Evolutionary conservation across 1,140 invertebrate genomes (phyloP).

Genomic region (Diorhabda carinulata): DNA sequence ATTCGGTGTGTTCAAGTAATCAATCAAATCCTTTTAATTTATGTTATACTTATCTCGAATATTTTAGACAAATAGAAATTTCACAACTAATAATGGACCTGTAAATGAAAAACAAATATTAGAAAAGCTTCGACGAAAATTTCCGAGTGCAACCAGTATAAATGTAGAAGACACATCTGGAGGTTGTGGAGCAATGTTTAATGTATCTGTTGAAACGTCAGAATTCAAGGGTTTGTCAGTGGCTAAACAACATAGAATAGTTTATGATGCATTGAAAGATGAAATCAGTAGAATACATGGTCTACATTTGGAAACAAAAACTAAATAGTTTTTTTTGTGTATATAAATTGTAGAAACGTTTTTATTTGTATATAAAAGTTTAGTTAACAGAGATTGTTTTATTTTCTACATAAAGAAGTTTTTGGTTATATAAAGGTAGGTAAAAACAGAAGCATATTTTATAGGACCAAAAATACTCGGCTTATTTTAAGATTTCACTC

Average conservation of each 20-base stretch:
- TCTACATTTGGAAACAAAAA: constrained; percentile 50
- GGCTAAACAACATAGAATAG: constrained; percentile 76
- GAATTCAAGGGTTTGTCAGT: constrained; percentile 74
- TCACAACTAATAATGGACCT: background rate
- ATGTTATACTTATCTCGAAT: background rate
- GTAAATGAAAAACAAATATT: constrained; percentile 33
- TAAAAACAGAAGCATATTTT: no score
- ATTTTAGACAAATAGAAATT: background rate
- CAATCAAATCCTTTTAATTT: background rate
- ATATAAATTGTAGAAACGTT: no score
- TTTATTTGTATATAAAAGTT: no score
- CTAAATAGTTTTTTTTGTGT: no score
- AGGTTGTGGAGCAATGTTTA: constrained; percentile 87
- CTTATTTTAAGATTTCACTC: no score
- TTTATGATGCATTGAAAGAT: constrained; percentile 71
- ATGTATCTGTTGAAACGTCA: constrained; percentile 68
- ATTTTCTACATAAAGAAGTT: no score
- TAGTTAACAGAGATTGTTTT: no score
- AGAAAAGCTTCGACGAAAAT: constrained; percentile 52
- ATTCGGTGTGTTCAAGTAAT: background rate
- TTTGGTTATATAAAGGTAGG: no score
- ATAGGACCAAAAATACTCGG: no score
- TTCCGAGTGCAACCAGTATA: constrained; percentile 64
- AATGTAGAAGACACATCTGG: constrained; percentile 73
- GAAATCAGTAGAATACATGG: constrained; percentile 85